These are phyloP conservation scores for Trachelipus rathkii DNA, from an alignment of 1,140 invertebrate species.

Conservation along the genomic window DNA sequence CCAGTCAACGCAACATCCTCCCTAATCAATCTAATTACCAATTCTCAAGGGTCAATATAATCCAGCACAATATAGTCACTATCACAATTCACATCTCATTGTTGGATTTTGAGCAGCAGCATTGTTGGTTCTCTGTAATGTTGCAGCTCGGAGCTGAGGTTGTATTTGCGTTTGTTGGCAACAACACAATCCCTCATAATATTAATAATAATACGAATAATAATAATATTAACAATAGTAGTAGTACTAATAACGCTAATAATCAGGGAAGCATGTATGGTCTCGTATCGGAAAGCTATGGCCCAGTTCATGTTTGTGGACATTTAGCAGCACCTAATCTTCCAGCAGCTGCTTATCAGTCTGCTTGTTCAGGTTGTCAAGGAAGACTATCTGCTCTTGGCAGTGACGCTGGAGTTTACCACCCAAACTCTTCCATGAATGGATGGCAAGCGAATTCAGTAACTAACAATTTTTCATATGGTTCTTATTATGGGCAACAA, in stretches of 20 bases:
- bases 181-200: background rate
- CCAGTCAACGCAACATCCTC: conserved; percentile 43
- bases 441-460: conserved; percentile 36
- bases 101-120: conserved; percentile 47
- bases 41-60: conserved; percentile 47
- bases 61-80: conserved; percentile 49
- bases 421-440: conserved; percentile 42
- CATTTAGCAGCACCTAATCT: conserved; percentile 41
- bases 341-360: conserved; percentile 35
- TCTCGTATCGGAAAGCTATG: conserved; percentile 33
- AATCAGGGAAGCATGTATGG: conserved; percentile 24
- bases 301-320: conserved; percentile 43
- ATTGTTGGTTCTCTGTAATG: conserved; percentile 39
- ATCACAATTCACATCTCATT: conserved; percentile 51
- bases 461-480: conserved; percentile 31
- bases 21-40: conserved; percentile 45
- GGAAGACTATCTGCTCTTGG: conserved; percentile 12
- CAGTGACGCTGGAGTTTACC: conserved; percentile 26
- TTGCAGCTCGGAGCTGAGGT: no score
- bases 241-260: no score
- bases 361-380: conserved; percentile 41
- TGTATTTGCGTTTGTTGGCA: no score
- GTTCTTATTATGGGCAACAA: conserved; percentile 27
- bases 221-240: no score
- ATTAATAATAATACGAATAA: no score